Base-by-base conservation (phyloP, 2,113 vertebrate species). In the Pomatostomus ruficeps region DNA sequence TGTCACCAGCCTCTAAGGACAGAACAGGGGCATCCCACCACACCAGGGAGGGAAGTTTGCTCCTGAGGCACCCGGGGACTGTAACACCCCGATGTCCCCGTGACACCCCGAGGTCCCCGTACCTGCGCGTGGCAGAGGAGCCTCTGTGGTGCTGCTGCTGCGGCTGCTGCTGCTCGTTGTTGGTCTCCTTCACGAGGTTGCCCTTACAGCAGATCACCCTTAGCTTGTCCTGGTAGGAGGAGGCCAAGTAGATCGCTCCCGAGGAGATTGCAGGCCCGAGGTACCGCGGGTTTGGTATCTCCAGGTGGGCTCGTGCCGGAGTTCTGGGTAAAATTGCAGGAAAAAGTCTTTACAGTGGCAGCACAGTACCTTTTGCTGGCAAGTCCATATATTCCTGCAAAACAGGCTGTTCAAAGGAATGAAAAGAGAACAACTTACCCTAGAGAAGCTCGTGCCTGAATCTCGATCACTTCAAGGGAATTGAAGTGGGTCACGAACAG, bases 401-500 rank as follows among this genome's bases (percentile, higher is more conserved):
- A 78, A 52, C 36, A 18, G 7, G 28, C 75, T 94, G 43, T 40
- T 51, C 43, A 20, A 46, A 85, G 81, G 10, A 35, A 74, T 38
- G 10, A 10, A 57, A 26, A 35, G 59, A 59, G 48, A 77, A 79
- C 20, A 35, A 89, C 98, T 98, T 96, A 99, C 99, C 99, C 98
- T 58, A 99, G 96, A 78, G 99, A 98, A 63, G 98, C 97, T 54
- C 99, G 99, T 76, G 98, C 98, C 98, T 99, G 99, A 89, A 99
- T 98, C 98, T 99, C 99, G 4, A 99, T 98, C 58, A 99, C 99
- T 89, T 99, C 99, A 66, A 99, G 98, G 31, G 99, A 99, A 97
- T 99, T 99, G 98, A 99, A 99, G 97, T 99, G 99, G 85, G 99
- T 99, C 97, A 99, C 99, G 89, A 99, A 99, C 87, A 99, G 98